Base-by-base conservation (phyloP, 2,888 invertebrate species). In the Cephonodes hylas region DNA sequence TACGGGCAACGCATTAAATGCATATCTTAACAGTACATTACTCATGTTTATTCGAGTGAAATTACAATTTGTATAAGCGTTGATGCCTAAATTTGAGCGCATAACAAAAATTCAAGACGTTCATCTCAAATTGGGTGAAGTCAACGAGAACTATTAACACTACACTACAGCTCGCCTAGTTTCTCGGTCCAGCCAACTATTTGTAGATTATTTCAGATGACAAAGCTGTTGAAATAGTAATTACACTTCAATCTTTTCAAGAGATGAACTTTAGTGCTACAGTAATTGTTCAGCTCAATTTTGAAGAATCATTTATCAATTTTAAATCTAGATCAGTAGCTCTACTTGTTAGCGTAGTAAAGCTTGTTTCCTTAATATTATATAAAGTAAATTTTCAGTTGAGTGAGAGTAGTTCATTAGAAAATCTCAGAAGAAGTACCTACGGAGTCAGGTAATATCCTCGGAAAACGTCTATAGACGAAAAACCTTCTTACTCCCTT, bases 21-120 rank as follows among this genome's bases (percentile, higher is more conserved):
- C 65, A 64, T 70, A 77, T 76, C 78, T 79, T 79, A 74, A 75
- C 79, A 72, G 75, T 73, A 76, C 78, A 81, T 80, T 79, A 76
- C 77, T 77, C 75, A 76, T 68, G 65, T 72, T 66, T 69, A 71
- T 64, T 70, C 66, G 63, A 67, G 62, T 69, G 63, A 65, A 68
- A 72, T 66, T 70, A 66, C 64, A 68, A 71, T 72, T 71, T 69
- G 60, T 64, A 42, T 10, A 10, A 15, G 27, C 3, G 23, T 23
- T 42, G 58, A 23, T 15, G 15, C 13, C 13, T 23, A 15, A 27
- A 59, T 59, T 42, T 8, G 8, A 8, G 18, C 3, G 4, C 18
- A 53, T 10, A 18, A 31, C 18, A 31, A 18, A 18, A 31, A 45
- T n/a, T 46, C 25, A 2, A 25, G 1, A 46, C n/a, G 25, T 23